Conservation (phyloP, 1,140 invertebrate species). For the Carcinoscorpius rotundicauda region DNA sequence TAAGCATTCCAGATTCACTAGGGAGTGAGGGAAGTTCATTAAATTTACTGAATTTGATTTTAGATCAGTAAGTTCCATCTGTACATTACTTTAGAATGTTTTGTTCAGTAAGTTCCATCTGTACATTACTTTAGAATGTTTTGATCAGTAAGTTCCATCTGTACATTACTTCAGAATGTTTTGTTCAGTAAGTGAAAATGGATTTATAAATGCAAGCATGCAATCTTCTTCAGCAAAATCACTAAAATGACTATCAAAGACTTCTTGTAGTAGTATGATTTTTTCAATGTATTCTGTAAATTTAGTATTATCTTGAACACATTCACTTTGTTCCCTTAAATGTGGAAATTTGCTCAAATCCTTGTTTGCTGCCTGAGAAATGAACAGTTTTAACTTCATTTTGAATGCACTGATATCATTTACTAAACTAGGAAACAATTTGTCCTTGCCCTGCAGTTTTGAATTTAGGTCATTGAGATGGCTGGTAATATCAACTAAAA, state of each 20-base stretch:
- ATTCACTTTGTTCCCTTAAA: slow-evolving; percentile 5
- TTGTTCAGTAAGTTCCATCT: no score
- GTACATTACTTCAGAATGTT: slow-evolving; percentile 1
- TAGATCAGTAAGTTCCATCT: no score
- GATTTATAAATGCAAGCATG: slow-evolving; percentile 1
- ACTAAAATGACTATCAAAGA: background rate
- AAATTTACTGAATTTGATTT: slow-evolving; percentile 5
- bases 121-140: no score
- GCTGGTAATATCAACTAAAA: slow-evolving; percentile 7
- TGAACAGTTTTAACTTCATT: slow-evolving; percentile 6
- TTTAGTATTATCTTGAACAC: slow-evolving; percentile 3
- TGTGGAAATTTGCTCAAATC: background rate
- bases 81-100: no score
- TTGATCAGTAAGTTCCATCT: slow-evolving; percentile 1
- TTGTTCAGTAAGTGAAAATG: slow-evolving; percentile 4
- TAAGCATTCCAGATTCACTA: background rate
- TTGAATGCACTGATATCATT: slow-evolving; percentile 6
- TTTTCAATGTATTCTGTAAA: slow-evolving; percentile 4
- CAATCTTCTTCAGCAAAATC: slow-evolving; percentile 1
- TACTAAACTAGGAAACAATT: slow-evolving; percentile 4
- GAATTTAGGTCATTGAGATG: slow-evolving; percentile 5
- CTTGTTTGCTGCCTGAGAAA: background rate
- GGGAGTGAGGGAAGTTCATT: background rate
- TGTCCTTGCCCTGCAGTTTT: slow-evolving; percentile 2
- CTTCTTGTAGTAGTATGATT: slow-evolving; percentile 1